Conservation (phyloP, 2,797 vertebrate genomes). For the Trachurus trachurus region DNA sequence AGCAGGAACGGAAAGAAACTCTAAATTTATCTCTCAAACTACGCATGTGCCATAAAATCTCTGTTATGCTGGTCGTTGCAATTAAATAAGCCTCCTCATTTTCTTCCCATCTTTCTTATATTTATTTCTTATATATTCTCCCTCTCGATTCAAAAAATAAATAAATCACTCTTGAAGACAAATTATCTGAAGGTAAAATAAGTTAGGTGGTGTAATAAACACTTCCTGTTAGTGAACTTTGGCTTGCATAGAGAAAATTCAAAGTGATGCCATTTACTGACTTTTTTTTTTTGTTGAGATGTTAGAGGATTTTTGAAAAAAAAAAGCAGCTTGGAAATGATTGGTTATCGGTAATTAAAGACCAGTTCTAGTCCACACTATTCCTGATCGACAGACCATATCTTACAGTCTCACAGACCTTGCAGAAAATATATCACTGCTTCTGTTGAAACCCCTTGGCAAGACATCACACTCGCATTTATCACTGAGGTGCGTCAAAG, state of each 20-base stretch:
- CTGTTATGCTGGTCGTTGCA: not conserved
- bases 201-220: conserved; percentile 11
- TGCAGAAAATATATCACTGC: conserved; percentile 34
- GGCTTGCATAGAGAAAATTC: conserved; percentile 70
- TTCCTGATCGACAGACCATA: conserved; percentile 46
- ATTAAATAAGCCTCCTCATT: conserved; percentile 7
- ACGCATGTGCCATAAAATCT: not conserved
- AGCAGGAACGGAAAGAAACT: not conserved
- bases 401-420: conserved; percentile 14
- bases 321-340: conserved; percentile 37
- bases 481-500: conserved; percentile 10
- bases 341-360: conserved; percentile 15
- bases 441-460: conserved; percentile 22
- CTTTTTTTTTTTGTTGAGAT: conserved; percentile 19
- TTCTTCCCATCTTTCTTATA: not conserved
- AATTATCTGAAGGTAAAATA: conserved; percentile 40
- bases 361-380: conserved; percentile 10
- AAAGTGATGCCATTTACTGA: conserved; percentile 14
- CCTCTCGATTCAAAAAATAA: conserved; percentile 40
- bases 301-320: conserved; percentile 9
- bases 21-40: not conserved
- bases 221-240: conserved; percentile 29
- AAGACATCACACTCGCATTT: conserved; percentile 13
- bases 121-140: not conserved
- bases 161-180: conserved; percentile 26